phyloP scores from a whole-genome alignment of 2,797 vertebrate species.

The Ciconia nigra region DNA sequence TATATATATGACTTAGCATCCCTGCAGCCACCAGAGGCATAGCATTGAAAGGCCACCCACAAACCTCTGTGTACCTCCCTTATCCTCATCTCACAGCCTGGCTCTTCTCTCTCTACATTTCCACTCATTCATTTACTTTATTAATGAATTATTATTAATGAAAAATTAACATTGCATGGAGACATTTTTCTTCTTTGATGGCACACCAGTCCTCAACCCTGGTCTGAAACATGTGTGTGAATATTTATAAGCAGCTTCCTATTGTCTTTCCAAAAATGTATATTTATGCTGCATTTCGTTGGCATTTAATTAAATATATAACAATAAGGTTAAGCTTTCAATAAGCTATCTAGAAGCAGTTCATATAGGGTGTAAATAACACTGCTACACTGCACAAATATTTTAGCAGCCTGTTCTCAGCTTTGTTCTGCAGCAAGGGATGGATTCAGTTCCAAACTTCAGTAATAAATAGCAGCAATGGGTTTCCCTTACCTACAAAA shows the following conservation, averaged over 20 bases:
- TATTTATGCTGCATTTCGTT: neutral
- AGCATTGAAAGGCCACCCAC: neutral
- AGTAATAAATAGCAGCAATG: neutral
- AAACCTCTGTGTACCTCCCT: neutral
- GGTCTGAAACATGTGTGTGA: neutral
- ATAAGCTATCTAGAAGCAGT: neutral
- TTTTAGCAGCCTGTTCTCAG: neutral
- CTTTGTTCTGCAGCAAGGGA: neutral
- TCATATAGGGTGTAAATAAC: neutral
- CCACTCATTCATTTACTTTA: neutral
- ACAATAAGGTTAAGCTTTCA: neutral
- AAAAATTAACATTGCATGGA: neutral
- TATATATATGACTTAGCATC: neutral
- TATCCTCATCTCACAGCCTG: neutral
- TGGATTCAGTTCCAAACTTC: neutral
- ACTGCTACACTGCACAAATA: neutral
- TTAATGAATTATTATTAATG: neutral
- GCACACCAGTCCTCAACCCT: neutral
- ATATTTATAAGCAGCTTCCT: slow-evolving; percentile 17
- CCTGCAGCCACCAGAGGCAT: neutral
- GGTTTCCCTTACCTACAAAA: neutral
- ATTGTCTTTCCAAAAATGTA: neutral
- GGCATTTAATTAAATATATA: neutral
- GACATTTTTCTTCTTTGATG: neutral
- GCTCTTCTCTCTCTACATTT: neutral